These are phyloP conservation scores for Cyclophora albipunctata DNA, from an alignment of 2,888 invertebrate species.

Conservation along the genomic window DNA sequence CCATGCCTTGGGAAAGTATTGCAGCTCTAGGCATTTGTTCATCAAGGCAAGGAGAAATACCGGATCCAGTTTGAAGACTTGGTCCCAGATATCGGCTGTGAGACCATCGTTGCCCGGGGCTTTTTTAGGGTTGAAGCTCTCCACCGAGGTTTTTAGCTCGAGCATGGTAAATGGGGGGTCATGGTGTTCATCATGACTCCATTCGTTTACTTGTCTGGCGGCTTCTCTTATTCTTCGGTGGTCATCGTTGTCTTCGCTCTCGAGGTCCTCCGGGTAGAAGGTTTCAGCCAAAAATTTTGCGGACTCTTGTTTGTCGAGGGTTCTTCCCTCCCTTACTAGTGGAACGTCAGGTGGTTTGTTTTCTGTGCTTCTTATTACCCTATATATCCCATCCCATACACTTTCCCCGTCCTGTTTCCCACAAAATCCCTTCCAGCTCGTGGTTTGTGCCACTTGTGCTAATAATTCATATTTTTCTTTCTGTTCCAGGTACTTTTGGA, in stretches of 20 bases:
- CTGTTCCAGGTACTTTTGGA: constrained; percentile 9
- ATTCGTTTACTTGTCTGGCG: constrained; percentile 1
- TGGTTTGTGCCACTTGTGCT: constrained; percentile 5
- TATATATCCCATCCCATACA: constrained; percentile 7
- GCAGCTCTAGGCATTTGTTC: constrained; percentile 13
- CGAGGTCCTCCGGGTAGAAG: neutral
- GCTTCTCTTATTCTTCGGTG: neutral
- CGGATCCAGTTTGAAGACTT: constrained; percentile 4
- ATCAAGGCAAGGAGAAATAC: constrained; percentile 9
- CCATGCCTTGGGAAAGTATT: constrained; percentile 13
- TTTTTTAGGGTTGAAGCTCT: constrained; percentile 8
- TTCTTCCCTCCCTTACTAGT: neutral
- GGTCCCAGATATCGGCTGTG: constrained; percentile 8
- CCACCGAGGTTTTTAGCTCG: constrained; percentile 1
- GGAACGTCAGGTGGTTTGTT: constrained; percentile 4
- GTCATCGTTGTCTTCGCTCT: neutral
- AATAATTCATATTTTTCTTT: constrained; percentile 12
- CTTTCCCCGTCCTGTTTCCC: constrained; percentile 5
- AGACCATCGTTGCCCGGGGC: constrained; percentile 8
- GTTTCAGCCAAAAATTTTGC: neutral
- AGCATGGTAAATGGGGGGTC: constrained; percentile 3
- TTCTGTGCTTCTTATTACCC: constrained; percentile 3
- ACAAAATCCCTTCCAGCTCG: constrained; percentile 17
- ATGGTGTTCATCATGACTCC: neutral
- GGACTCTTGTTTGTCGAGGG: neutral